Conservation (phyloP, 2,888 invertebrate species). For the Elmis aenea region DNA sequence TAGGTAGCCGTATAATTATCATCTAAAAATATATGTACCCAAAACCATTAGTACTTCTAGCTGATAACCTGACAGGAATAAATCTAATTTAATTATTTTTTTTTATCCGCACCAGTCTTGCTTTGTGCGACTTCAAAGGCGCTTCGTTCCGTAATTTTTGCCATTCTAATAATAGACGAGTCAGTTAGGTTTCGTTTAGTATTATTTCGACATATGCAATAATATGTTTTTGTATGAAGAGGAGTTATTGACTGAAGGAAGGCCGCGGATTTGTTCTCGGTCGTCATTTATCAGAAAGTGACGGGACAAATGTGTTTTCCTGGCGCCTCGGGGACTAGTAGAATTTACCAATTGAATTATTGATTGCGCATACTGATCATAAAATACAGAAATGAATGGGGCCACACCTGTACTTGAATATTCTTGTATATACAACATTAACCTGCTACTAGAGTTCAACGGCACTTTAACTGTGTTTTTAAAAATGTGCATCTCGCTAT, state of each 20-base stretch:
- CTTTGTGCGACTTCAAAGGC: too few relatives aligned
- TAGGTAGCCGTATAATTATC: too few relatives aligned
- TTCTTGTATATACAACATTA: slow-evolving; percentile 15
- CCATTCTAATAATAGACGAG: too few relatives aligned
- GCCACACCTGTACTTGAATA: slow-evolving; percentile 25
- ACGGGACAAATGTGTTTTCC: slow-evolving; percentile 17
- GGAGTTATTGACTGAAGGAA: slow-evolving; percentile 8
- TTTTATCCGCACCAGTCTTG: too few relatives aligned
- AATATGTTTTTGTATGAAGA: slow-evolving; percentile 14
- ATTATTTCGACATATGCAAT: background rate
- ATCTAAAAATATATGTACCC: too few relatives aligned
- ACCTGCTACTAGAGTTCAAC: slow-evolving; percentile 10
- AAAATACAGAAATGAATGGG: slow-evolving; percentile 26
- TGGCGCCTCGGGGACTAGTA: slow-evolving; percentile 15
- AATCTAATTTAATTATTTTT: too few relatives aligned
- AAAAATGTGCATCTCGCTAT: too few relatives aligned
- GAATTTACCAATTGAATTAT: slow-evolving; percentile 21
- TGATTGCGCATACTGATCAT: slow-evolving; percentile 26
- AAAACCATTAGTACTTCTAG: too few relatives aligned
- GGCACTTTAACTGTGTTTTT: slow-evolving; percentile 5
- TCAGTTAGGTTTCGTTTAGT: too few relatives aligned
- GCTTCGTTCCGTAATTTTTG: too few relatives aligned
- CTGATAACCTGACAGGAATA: too few relatives aligned
- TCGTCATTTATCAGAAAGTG: slow-evolving; percentile 12
- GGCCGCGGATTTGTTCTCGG: slow-evolving; percentile 11